These are phyloP conservation scores for Doris montereyensis DNA, from an alignment of 2,888 invertebrate genomes.

Conservation along the genomic window DNA sequence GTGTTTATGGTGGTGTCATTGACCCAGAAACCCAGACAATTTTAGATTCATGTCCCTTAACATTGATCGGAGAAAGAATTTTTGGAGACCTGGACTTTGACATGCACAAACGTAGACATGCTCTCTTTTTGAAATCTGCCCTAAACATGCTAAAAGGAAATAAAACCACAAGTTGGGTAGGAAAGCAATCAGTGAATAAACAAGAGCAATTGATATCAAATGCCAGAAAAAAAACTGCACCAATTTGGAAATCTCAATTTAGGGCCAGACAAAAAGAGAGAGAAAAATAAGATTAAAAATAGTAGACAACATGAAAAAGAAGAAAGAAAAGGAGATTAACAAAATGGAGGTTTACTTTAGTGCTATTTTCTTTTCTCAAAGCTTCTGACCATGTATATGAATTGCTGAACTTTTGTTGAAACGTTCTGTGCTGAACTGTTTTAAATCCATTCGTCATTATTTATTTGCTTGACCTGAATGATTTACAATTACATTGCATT, in stretches of 20 bases:
- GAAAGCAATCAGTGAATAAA: neutral
- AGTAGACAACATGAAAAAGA: neutral
- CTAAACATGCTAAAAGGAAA: neutral
- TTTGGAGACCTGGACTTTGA: constrained; percentile 3
- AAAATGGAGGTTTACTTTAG: no score
- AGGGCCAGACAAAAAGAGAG: neutral
- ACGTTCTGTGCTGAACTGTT: no score
- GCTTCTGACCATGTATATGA: no score
- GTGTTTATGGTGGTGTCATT: neutral
- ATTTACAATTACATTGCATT: no score
- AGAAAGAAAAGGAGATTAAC: neutral
- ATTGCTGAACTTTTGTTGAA: no score
- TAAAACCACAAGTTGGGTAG: neutral
- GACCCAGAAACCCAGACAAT: neutral
- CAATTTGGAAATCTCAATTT: neutral
- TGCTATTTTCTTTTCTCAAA: no score
- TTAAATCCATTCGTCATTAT: no score
- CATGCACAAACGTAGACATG: neutral
- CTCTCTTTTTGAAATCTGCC: neutral
- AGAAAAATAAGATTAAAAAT: neutral
- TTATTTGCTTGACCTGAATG: no score
- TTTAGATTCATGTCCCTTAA: neutral
- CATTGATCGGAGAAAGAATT: neutral
- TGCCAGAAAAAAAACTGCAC: neutral
- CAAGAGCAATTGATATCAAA: neutral